Conservation (phyloP, 2,113 vertebrate genomes). For the Heliornis fulica region DNA sequence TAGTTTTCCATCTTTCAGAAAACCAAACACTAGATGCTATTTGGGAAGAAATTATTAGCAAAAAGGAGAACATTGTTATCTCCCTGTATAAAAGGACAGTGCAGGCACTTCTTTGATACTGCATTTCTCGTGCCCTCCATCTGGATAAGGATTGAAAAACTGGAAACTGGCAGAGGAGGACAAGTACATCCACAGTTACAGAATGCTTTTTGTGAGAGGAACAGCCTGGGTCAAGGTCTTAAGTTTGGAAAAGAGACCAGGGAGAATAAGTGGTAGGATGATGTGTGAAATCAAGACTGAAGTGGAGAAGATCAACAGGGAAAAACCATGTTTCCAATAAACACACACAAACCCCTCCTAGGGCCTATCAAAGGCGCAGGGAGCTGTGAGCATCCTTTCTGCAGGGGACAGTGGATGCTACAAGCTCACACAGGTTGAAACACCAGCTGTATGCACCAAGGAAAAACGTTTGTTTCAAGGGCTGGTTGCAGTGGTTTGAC, state of each 20-base stretch:
- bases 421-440: background rate
- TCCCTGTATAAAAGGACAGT: background rate
- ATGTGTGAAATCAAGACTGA: background rate
- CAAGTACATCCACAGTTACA: background rate
- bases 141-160: background rate
- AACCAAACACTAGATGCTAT: background rate
- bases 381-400: background rate
- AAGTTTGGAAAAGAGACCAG: background rate
- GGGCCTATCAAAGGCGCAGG: background rate
- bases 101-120: background rate
- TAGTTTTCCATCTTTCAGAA: background rate
- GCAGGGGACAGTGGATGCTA: background rate
- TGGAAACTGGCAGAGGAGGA: background rate
- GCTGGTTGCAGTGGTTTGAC: too few relatives aligned
- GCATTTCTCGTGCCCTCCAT: background rate
- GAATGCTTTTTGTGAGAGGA: background rate
- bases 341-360: background rate
- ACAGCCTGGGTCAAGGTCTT: background rate
- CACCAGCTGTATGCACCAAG: background rate
- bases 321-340: background rate
- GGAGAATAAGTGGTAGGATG: background rate
- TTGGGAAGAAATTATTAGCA: background rate
- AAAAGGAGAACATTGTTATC: background rate
- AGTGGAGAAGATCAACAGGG: background rate
- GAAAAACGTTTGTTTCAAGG: background rate